Evolutionary conservation across 2,797 vertebrate genomes (phyloP), one percentile per base, ranked within the genome.

Genomic region (Crypturellus tataupa): DNA sequence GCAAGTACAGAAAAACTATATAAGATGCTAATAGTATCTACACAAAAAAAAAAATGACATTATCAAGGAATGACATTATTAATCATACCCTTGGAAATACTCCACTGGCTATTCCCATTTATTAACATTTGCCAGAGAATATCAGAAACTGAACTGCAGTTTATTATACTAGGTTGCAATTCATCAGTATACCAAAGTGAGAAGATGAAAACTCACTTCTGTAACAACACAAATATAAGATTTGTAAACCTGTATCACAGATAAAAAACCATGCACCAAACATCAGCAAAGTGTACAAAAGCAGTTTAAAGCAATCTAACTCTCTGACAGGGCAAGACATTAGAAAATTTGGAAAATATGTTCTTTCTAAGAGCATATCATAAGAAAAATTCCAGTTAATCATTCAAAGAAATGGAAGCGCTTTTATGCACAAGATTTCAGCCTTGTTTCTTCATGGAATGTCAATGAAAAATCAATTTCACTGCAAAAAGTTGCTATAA

Each of bases 41-140:
- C 79, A 42, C 33, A 56, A 90, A 87, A 92, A 87, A 92, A 44
- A 17, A 17, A 44, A 44, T 44, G 44, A 47, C 20, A 42, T 39
- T 39, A 42, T 6, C 59, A 67, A 27, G 12, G 11, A 83, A 29
- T 42, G 4, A 55, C 24, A 14, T 19, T 65, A 62, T 31, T 56
- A 82, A 47, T 27, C 53, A 56, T 53, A 58, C 55, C 10, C 42
- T n/a, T 23, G 40, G 15, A 11, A 16, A 83, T 7, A 40, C 40
- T 83, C 29, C 49, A 78, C 56, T 21, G 87, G 49, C 35, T 89
- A 55, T 17, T 87, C 17, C 49, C 92, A 40, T 80, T 80, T 78
- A 62, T 40, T 78, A 92, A 67, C 13, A 58, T 68, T 63, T 67
- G 62, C 9, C 31, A 76, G 40, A 75, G 63, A 68, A 79, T 1